Evolutionary conservation across 2,888 invertebrate genomes (phyloP), one percentile per base, ranked within the genome.

Genomic region (Macrophya annulata): DNA sequence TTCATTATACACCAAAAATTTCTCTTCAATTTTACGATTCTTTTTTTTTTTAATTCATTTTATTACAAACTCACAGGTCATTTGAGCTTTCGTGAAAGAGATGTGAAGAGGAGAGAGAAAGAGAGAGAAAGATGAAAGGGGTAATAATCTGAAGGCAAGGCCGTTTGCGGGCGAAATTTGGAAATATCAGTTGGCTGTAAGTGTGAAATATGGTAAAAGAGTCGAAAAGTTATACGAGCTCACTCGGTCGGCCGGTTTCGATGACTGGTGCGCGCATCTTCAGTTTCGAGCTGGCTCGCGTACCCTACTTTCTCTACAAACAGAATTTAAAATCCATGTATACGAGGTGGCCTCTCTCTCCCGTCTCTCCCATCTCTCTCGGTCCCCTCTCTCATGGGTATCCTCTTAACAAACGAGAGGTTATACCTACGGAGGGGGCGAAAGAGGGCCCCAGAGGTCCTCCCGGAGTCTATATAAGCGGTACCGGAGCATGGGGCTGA

Each of bases 221-320:
- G 21, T 59, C 9, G 40, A 4, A 43, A 81, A 12, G 15, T 59
- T 62, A 21, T 17, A 79, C 81, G 62, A 62, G 59, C 76, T 48
- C 45, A 31, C 51, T 77, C 55, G 55, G 37, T 77, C 48, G 40
- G 81, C 81, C 62, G 81, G 81, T 81, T 81, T 81, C 81, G 62
- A 83, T 83, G 45, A 83, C 68, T 71, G 45, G 65, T 48, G 81
- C 45, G 83, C 83, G 65, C 83, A 83, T 83, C 83, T 83, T 83
- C 83, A 65, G 83, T 68, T 48, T 71, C 83, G 83, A 83, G 37
- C 83, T 37, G 68, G 37, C 83, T 83, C 68, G 83, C 83, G 68
- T 83, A 83, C 92, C 93, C 93, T 93, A 93, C 93, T 93, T 93
- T 93, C 93, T 93, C 93, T 90, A 88, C 89, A 89, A 90, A 91